Conservation (phyloP, 1,140 invertebrate genomes). For the Adoxophyes honmai region DNA sequence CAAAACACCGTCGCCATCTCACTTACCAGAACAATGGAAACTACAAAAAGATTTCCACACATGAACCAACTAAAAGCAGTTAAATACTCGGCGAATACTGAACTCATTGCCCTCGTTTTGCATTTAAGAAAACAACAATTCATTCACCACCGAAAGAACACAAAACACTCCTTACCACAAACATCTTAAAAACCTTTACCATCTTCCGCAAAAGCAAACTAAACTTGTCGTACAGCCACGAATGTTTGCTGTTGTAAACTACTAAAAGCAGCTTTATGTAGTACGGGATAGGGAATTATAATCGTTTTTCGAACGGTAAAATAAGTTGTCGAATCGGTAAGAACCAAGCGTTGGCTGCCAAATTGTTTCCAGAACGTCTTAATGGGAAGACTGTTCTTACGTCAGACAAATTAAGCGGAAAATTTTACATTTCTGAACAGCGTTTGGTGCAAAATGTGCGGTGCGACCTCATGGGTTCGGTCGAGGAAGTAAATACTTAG, state of each 20-base stretch:
- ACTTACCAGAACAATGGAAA: background rate
- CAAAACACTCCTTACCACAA: no score
- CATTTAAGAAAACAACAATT: background rate
- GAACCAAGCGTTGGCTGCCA: conserved; percentile 9
- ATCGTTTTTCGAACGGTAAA: conserved; percentile 1
- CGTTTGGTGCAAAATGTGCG: background rate
- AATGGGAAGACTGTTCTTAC: conserved; percentile 13
- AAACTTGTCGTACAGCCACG: no score
- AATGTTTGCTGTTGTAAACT: no score
- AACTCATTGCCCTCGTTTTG: conserved; percentile 13
- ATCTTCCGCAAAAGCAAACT: background rate
- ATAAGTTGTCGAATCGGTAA: conserved; percentile 1
- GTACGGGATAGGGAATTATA: background rate
- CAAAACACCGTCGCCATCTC: background rate
- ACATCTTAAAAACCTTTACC: no score
- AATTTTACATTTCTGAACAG: conserved; percentile 5
- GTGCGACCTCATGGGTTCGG: background rate
- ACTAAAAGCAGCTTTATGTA: background rate
- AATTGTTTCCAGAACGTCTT: conserved; percentile 14
- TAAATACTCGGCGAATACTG: conserved; percentile 10
- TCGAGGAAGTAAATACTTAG: background rate
- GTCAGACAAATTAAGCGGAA: conserved; percentile 14
- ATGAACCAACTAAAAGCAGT: background rate
- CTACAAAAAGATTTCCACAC: conserved; percentile 7
- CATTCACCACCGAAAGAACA: no score